Evolutionary conservation across 2,113 vertebrate species (phyloP).

Genomic region (Empidonax traillii): DNA sequence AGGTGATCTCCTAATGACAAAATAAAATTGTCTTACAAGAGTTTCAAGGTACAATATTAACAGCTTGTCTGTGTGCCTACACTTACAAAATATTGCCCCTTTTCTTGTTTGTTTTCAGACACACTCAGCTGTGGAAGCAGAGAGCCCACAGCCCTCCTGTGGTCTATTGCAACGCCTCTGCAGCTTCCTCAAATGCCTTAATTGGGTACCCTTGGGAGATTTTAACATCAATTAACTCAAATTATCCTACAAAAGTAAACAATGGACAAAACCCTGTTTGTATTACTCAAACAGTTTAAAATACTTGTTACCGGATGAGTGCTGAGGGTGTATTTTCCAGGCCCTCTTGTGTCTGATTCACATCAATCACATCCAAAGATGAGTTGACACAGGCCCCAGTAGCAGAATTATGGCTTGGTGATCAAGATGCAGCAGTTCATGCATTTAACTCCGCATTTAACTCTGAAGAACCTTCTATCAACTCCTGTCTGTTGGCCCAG

Average conservation of each 20-base stretch:
- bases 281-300: background rate
- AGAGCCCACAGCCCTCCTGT: background rate
- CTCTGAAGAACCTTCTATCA: background rate
- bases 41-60: background rate
- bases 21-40: background rate
- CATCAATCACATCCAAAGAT: background rate
- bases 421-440: background rate
- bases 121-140: background rate
- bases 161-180: background rate
- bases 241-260: background rate
- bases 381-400: background rate
- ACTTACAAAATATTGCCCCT: background rate
- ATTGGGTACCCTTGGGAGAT: background rate
- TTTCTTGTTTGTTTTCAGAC: background rate
- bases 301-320: background rate
- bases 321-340: background rate
- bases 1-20: background rate
- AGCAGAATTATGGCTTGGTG: background rate
- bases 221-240: constrained; percentile 8
- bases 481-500: background rate
- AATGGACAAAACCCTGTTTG: background rate
- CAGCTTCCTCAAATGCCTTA: background rate
- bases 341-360: background rate
- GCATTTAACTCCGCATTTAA: background rate
- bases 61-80: background rate